Percentiles rank a stretch among this genome's conserved stretches.
Conservation (phyloP, 2,888 invertebrate species). For the Athalia circularis region DNA sequence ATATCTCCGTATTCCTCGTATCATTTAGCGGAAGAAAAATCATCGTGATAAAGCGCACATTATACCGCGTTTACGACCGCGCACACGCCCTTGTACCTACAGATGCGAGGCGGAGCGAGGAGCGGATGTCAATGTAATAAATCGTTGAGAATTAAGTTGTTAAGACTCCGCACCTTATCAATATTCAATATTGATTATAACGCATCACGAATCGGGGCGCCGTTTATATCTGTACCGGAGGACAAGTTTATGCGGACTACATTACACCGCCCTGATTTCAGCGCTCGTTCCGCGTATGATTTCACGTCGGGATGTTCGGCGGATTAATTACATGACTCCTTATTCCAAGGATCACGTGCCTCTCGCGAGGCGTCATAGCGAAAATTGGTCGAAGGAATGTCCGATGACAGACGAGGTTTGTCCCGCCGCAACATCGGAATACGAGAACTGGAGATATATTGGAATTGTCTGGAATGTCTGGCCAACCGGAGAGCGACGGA, state of each 20-base stretch:
- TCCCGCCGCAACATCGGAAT: not conserved
- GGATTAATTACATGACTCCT: not conserved
- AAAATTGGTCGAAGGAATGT: not conserved
- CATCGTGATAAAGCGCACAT: not conserved
- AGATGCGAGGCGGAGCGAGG: not conserved
- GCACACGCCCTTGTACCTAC: no score
- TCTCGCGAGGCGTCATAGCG: not conserved
- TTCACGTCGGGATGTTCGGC: no score
- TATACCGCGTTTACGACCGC: not conserved
- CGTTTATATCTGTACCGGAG: not conserved
- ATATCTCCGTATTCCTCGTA: not conserved
- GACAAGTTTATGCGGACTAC: not conserved
- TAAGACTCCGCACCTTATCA: constrained; percentile 49
- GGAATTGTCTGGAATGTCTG: constrained; percentile 14
- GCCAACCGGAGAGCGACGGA: constrained; percentile 11
- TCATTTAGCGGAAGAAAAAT: not conserved
- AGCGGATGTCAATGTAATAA: constrained; percentile 46
- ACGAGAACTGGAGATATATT: not conserved
- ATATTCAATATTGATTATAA: constrained; percentile 56
- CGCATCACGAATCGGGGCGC: constrained; percentile 50
- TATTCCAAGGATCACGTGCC: not conserved
- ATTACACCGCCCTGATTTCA: no score
- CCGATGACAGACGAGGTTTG: not conserved
- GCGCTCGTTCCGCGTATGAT: no score
- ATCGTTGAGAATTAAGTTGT: constrained; percentile 57